phyloP scores from a whole-genome alignment of 2,888 invertebrate species.

The Watsonalla cultraria region DNA sequence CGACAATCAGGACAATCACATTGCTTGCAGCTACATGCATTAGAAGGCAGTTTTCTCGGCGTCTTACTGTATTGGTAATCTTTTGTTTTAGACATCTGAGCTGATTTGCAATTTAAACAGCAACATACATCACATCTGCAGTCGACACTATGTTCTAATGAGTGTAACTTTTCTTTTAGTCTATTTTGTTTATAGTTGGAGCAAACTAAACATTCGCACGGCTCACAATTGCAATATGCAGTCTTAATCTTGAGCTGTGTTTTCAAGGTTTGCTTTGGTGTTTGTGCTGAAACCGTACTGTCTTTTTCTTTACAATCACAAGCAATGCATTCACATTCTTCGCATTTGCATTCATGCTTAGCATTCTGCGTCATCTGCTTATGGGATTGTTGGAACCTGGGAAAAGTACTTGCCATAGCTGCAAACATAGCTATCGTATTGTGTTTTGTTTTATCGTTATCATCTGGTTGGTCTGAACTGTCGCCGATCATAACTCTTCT shows the following conservation, averaged over 20 bases:
- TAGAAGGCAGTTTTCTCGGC: conserved; percentile 3
- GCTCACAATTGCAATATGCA: conserved; percentile 21
- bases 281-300: background rate
- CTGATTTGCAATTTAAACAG: conserved; percentile 24
- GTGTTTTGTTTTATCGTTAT: conserved; percentile 9
- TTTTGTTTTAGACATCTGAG: background rate
- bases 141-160: conserved; percentile 3
- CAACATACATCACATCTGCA: conserved; percentile 25
- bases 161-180: background rate
- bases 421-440: conserved; percentile 37
- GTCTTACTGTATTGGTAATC: background rate
- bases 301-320: conserved; percentile 26
- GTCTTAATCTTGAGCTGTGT: background rate
- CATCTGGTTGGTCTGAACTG: conserved; percentile 2
- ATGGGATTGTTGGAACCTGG: conserved; percentile 7
- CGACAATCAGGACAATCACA: conserved; percentile 19
- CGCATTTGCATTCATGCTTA: conserved; percentile 21
- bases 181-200: conserved; percentile 5
- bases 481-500: conserved; percentile 22
- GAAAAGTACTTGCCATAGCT: conserved; percentile 20
- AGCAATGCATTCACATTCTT: conserved; percentile 36
- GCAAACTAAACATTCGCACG: conserved; percentile 29
- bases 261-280: background rate
- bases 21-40: conserved; percentile 13
- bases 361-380: conserved; percentile 1